Base-by-base conservation (phyloP, 2,888 invertebrate genomes). In the Nebria brevicollis region DNA sequence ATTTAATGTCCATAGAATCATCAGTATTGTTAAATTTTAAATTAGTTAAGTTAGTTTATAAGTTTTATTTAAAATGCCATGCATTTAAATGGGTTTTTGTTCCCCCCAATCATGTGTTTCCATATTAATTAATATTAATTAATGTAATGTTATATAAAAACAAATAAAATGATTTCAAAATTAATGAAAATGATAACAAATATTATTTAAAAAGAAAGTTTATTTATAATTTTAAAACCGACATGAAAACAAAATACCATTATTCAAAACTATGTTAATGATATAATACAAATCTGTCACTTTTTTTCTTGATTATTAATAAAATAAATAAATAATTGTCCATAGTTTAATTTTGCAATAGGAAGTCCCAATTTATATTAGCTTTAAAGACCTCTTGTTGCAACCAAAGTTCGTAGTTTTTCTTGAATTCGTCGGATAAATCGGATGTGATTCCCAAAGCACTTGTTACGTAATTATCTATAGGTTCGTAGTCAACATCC, bases 301-400 rank as follows among this genome's bases (percentile, higher is more conserved):
- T 34, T 1, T 5, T 34, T 34, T 13, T 54, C 54, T 54, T 54
- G 54, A 54, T 54, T 54, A 5, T 54, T 8, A 54, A 54, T 54
- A 54, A 8, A 54, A 54, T 3, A 54, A 13, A 8, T 54, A 54
- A 13, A 54, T 54, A 54, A 11, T 54, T 54, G 13, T 34, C 34
- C 34, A 54, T 54, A 7, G 13, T 54, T 77, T 72, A 77, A 65
- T 81, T 77, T 72, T 81, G 77, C 34, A 81, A 66, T 65, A 81
- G 20, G 20, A 65, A 73, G 70, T 95, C 95, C 96, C 96, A 96
- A 88, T 95, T 93, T 84, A 95, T 94, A 87, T 94, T 93, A 86
- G 95, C 95, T 87, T 95, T 95, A 89, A 96, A 98, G 26, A 99
- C 99, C 91, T 99, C 99, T 88, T 97, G 95, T 85, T 99, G 96